Evolutionary conservation across 2,888 invertebrate species (phyloP).

Genomic region (Criorhina ranunculi): DNA sequence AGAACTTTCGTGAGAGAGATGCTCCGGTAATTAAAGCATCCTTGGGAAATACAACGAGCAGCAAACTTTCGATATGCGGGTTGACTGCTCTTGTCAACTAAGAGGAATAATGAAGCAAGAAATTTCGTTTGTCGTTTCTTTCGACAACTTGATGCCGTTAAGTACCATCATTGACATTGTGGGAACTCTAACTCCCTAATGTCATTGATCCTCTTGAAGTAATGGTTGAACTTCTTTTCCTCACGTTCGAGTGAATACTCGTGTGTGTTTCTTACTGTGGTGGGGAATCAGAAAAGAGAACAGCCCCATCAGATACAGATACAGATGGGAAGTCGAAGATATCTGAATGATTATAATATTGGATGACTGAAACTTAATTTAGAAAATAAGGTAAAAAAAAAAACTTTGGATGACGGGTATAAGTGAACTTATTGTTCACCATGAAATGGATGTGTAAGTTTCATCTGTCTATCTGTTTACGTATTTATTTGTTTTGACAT

Average conservation of each 20-base stretch:
- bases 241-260: conserved; percentile 11
- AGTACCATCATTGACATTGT: background rate
- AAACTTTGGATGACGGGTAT: too few relatives aligned
- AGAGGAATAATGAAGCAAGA: background rate
- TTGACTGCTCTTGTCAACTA: conserved; percentile 16
- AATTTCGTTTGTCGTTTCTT: conserved; percentile 19
- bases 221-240: background rate
- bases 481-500: too few relatives aligned
- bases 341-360: background rate
- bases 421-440: too few relatives aligned
- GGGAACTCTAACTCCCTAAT: conserved; percentile 4
- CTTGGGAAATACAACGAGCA: conserved; percentile 15
- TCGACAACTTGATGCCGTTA: background rate
- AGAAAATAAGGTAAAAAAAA: background rate
- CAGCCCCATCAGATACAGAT: background rate
- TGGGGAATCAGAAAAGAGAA: background rate
- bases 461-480: too few relatives aligned
- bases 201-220: conserved; percentile 6
- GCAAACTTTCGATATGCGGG: conserved; percentile 11
- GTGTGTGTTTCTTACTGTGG: background rate
- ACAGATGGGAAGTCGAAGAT: background rate
- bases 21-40: conserved; percentile 43
- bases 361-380: conserved; percentile 16
- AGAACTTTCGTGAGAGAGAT: conserved; percentile 15
- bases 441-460: too few relatives aligned